Conservation (phyloP, 1,140 invertebrate genomes). For the Sweltsa coloradensis region DNA sequence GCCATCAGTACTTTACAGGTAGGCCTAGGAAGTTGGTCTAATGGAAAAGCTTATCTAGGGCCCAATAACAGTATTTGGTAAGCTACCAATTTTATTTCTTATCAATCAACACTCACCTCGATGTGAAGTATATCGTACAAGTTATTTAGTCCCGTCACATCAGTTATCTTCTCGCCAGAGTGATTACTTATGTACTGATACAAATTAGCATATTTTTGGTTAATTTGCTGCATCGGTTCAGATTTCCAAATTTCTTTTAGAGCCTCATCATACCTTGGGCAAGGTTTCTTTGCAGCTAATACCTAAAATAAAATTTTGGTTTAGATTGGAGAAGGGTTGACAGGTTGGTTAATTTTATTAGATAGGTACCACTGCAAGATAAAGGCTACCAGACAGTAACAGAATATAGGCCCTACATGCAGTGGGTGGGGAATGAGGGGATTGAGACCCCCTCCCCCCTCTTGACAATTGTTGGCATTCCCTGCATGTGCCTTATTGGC, state of each 20-base stretch:
- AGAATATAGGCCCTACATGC: not conserved
- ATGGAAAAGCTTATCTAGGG: too few relatives aligned
- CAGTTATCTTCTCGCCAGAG: constrained; percentile 39
- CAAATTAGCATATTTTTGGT: constrained; percentile 44
- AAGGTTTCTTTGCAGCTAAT: constrained; percentile 48
- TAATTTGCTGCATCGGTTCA: constrained; percentile 39
- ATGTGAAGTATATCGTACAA: constrained; percentile 56
- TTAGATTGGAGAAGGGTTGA: too few relatives aligned
- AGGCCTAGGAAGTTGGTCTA: too few relatives aligned
- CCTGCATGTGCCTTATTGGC: too few relatives aligned
- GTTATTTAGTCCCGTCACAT: constrained; percentile 38
- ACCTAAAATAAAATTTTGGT: too few relatives aligned
- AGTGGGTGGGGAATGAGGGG: too few relatives aligned
- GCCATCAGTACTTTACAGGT: too few relatives aligned
- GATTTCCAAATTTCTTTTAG: constrained; percentile 39
- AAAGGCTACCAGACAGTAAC: constrained; percentile 3
- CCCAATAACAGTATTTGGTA: too few relatives aligned
- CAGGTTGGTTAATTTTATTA: not conserved
- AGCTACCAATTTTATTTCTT: too few relatives aligned
- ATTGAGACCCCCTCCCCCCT: too few relatives aligned
- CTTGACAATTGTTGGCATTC: too few relatives aligned
- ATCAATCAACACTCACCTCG: too few relatives aligned
- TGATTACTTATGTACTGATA: constrained; percentile 49
- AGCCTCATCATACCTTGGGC: constrained; percentile 47
- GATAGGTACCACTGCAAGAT: not conserved